Conservation (phyloP, 2,113 vertebrate species). For the Istiophorus platypterus region DNA sequence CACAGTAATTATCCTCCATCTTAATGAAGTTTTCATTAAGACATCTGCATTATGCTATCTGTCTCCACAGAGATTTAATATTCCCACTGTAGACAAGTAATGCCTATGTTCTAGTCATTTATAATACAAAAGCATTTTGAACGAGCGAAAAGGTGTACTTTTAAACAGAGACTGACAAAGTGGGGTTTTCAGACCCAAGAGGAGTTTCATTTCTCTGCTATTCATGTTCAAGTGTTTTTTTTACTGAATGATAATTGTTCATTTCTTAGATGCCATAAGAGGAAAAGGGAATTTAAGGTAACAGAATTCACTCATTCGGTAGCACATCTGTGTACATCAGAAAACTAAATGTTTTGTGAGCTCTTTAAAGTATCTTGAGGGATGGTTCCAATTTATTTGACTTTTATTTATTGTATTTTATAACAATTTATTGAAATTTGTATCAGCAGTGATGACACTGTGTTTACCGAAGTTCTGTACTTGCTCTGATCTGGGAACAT, state of each 20-base stretch:
- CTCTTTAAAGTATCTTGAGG: neutral
- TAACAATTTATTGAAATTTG: too few species aligned
- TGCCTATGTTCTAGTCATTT: constrained; percentile 45
- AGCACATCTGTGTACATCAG: neutral
- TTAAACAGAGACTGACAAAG: constrained; percentile 64
- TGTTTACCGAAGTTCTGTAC: too few species aligned
- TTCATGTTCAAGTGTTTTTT: constrained; percentile 32
- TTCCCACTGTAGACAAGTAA: constrained; percentile 64
- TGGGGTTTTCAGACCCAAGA: constrained; percentile 20
- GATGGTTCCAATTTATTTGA: neutral
- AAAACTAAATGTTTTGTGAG: neutral
- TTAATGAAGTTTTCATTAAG: constrained; percentile 84
- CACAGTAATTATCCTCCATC: constrained; percentile 76
- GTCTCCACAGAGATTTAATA: constrained; percentile 71
- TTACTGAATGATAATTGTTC: constrained; percentile 25
- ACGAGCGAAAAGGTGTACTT: constrained; percentile 45
- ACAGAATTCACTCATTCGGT: neutral
- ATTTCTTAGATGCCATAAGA: constrained; percentile 23
- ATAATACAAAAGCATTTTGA: constrained; percentile 51
- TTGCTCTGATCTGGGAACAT: too few species aligned
- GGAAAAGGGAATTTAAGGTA: neutral
- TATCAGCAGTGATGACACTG: too few species aligned
- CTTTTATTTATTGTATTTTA: too few species aligned
- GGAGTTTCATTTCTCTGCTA: constrained; percentile 32
- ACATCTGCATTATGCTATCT: constrained; percentile 76